Conservation (phyloP, 2,797 vertebrate genomes). For the Acanthopagrus latus region DNA sequence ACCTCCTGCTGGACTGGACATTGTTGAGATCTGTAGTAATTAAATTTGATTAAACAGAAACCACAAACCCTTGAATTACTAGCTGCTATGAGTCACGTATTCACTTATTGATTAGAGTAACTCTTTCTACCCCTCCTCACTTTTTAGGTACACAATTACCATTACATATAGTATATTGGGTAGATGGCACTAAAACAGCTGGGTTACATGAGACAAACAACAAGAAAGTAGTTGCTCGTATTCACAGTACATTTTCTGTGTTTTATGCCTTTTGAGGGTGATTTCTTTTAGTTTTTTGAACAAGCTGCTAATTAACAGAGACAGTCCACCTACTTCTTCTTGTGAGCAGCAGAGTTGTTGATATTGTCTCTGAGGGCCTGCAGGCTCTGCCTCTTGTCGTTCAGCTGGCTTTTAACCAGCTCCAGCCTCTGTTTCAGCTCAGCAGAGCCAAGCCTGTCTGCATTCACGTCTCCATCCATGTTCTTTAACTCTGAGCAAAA, state of each 20-base stretch:
- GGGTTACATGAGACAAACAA: neutral
- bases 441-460: constrained; percentile 60
- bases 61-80: neutral
- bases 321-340: constrained; percentile 65
- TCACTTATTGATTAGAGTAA: neutral
- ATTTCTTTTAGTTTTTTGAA: neutral
- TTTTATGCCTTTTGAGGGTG: neutral
- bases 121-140: neutral
- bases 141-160: neutral
- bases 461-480: constrained; percentile 70
- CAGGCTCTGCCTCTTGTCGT: constrained; percentile 78
- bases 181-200: neutral
- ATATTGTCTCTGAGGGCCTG: constrained; percentile 70
- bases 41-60: neutral
- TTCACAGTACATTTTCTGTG: neutral
- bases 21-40: no score
- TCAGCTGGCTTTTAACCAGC: constrained; percentile 68
- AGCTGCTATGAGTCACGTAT: neutral
- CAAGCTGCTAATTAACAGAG: constrained; percentile 6
- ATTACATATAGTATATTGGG: neutral
- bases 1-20: no score
- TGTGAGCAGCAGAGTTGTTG: constrained; percentile 74
- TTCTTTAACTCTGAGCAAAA: constrained; percentile 84
- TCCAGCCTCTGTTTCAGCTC: constrained; percentile 77
- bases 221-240: neutral